Evolutionary conservation across 2,888 invertebrate genomes (phyloP).

Genomic region (Drosophila melanosoma): DNA sequence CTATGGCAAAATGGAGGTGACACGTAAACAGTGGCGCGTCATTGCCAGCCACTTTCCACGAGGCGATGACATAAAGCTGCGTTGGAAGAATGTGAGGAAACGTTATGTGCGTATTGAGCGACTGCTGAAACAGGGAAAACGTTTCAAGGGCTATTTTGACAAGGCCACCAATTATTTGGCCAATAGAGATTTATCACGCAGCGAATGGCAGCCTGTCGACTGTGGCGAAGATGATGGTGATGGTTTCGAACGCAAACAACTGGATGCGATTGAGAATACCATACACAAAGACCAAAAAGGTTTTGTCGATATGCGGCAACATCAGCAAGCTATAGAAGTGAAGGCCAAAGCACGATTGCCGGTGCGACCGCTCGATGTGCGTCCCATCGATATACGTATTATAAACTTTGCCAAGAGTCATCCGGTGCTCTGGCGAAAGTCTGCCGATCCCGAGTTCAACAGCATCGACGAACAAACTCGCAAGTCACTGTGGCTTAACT

Average conservation of each 20-base stretch:
- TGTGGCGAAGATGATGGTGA: slow-evolving; percentile 81
- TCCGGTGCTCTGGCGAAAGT: slow-evolving; percentile 81
- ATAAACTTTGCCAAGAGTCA: slow-evolving; percentile 83
- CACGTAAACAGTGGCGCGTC: slow-evolving; percentile 82
- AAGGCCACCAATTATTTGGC: slow-evolving; percentile 82
- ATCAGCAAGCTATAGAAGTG: neutral
- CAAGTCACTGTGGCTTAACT: slow-evolving; percentile 76
- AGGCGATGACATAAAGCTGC: slow-evolving; percentile 78
- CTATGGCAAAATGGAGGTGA: slow-evolving; percentile 80
- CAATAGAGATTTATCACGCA: slow-evolving; percentile 74
- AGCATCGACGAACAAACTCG: slow-evolving; percentile 81
- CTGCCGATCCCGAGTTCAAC: slow-evolving; percentile 73
- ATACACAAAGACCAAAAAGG: slow-evolving; percentile 46
- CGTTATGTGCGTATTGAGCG: slow-evolving; percentile 79
- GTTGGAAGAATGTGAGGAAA: slow-evolving; percentile 82
- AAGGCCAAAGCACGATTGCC: slow-evolving; percentile 13
- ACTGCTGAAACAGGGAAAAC: slow-evolving; percentile 75
- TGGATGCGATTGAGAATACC: slow-evolving; percentile 78
- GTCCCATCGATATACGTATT: slow-evolving; percentile 75
- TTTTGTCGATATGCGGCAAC: slow-evolving; percentile 7
- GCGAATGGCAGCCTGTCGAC: slow-evolving; percentile 76
- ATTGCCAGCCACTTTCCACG: slow-evolving; percentile 76
- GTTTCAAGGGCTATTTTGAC: slow-evolving; percentile 82
- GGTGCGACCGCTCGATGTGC: slow-evolving; percentile 74
- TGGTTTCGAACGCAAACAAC: slow-evolving; percentile 69